Percentiles rank a stretch among this genome's conserved stretches.
Evolutionary conservation across 2,888 invertebrate species (phyloP).

Genomic region (Cephus pygmeus): DNA sequence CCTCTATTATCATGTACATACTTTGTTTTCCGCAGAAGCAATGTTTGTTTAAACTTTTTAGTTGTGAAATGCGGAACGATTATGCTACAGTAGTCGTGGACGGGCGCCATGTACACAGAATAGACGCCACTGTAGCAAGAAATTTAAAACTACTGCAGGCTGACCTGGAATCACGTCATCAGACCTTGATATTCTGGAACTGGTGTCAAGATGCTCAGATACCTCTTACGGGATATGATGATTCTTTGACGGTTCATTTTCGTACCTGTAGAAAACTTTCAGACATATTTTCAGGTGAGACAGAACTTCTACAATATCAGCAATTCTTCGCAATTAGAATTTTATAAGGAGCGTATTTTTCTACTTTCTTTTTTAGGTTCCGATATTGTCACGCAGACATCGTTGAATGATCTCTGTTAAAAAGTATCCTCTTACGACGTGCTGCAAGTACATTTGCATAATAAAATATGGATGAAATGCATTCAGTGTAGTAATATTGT

Average conservation of each 20-base stretch:
- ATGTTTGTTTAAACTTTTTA: conserved; percentile 23
- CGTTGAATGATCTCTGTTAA: neutral
- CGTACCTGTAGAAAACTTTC: conserved; percentile 39
- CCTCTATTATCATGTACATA: neutral
- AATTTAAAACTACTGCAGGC: conserved; percentile 54
- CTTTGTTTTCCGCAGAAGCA: neutral
- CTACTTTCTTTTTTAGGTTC: neutral
- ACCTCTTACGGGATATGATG: conserved; percentile 53
- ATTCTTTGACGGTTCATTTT: conserved; percentile 44
- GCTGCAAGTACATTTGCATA: neutral
- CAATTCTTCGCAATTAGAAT: neutral
- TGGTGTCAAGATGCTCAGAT: conserved; percentile 53
- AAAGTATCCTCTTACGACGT: neutral
- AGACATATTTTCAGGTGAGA: conserved; percentile 44
- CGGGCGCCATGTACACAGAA: conserved; percentile 72
- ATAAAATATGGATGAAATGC: too few species aligned
- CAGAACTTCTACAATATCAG: neutral
- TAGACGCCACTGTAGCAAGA: conserved; percentile 79
- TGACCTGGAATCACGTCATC: conserved; percentile 53
- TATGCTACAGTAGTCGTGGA: conserved; percentile 71
- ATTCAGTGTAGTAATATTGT: neutral
- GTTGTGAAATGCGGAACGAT: conserved; percentile 56
- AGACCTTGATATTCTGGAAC: conserved; percentile 62
- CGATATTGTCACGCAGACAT: neutral
- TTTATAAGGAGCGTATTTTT: neutral